These are phyloP conservation scores for Martes martes DNA, from an alignment of 2,113 vertebrate genomes.

Conservation along the genomic window DNA sequence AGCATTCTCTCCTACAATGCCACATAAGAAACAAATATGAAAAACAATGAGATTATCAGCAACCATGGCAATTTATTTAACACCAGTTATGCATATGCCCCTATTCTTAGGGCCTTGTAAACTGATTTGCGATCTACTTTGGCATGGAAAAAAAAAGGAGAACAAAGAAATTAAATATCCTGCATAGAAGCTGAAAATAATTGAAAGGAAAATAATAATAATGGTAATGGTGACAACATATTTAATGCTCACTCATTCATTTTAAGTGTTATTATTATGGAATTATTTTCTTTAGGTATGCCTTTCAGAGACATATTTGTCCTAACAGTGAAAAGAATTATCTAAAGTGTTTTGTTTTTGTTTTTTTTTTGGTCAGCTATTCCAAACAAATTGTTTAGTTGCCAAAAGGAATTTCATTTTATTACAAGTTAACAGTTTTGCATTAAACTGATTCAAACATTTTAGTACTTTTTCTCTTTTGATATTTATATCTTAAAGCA, in stretches of 20 bases:
- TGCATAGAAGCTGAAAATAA: not conserved
- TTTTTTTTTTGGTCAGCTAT: not conserved
- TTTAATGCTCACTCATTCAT: not conserved
- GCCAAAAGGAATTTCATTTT: not conserved
- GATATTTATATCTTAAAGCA: not conserved
- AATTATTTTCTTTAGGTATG: not conserved
- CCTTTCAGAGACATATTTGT: slow-evolving; percentile 23
- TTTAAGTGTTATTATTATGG: not conserved
- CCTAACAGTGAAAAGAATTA: not conserved
- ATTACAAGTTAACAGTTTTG: not conserved
- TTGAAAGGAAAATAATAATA: not conserved
- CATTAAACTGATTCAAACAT: not conserved
- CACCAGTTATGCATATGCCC: not conserved
- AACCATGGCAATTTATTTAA: not conserved
- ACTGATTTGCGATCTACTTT: not conserved
- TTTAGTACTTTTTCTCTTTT: not conserved
- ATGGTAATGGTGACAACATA: not conserved
- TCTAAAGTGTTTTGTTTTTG: not conserved
- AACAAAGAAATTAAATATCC: not conserved
- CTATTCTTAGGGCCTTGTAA: not conserved
- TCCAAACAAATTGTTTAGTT: not conserved
- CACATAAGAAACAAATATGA: not conserved
- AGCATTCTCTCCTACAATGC: not conserved
- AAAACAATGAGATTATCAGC: not conserved
- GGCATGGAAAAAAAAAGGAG: not conserved